phyloP scores from a whole-genome alignment of 92 coral and sea anemone genomes.

The Epizoanthus illoricatus region DNA sequence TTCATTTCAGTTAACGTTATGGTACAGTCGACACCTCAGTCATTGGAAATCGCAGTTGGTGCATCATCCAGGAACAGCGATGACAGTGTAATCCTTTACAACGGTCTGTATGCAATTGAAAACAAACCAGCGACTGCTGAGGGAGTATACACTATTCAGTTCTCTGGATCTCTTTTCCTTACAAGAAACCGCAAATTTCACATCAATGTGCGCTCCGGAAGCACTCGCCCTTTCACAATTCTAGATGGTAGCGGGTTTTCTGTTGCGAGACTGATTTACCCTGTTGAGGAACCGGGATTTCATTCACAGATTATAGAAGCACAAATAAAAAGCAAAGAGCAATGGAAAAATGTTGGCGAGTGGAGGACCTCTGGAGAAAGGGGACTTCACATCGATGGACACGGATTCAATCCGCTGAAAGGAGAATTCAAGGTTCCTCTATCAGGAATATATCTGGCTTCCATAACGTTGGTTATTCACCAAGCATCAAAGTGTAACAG shows the following conservation, averaged over 20 bases:
- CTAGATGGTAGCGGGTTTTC: slow-evolving; percentile 71
- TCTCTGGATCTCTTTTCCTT: slow-evolving; percentile 55
- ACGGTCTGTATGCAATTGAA: slow-evolving; percentile 50
- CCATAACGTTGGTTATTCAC: slow-evolving; percentile 28
- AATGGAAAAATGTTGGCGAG: slow-evolving; percentile 33
- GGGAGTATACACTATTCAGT: slow-evolving; percentile 48
- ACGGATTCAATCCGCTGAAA: slow-evolving; percentile 40
- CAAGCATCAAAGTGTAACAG: not conserved
- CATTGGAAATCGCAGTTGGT: slow-evolving; percentile 50
- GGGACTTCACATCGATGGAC: slow-evolving; percentile 51
- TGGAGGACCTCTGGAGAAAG: slow-evolving; percentile 60
- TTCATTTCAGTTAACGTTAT: slow-evolving; percentile 53
- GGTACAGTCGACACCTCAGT: slow-evolving; percentile 31
- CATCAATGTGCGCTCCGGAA: slow-evolving; percentile 48
- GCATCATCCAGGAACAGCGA: slow-evolving; percentile 41
- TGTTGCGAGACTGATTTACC: slow-evolving; percentile 57
- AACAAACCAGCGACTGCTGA: slow-evolving; percentile 31
- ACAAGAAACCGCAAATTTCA: slow-evolving; percentile 41
- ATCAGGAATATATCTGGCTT: slow-evolving; percentile 55
- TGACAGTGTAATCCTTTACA: not conserved
- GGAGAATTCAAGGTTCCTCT: slow-evolving; percentile 53
- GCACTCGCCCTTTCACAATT: slow-evolving; percentile 46
- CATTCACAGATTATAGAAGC: slow-evolving; percentile 20
- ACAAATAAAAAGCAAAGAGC: not conserved
- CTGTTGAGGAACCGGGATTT: slow-evolving; percentile 61